Evolutionary conservation across 2,797 vertebrate genomes (phyloP).

Genomic region (Dipus sagitta): DNA sequence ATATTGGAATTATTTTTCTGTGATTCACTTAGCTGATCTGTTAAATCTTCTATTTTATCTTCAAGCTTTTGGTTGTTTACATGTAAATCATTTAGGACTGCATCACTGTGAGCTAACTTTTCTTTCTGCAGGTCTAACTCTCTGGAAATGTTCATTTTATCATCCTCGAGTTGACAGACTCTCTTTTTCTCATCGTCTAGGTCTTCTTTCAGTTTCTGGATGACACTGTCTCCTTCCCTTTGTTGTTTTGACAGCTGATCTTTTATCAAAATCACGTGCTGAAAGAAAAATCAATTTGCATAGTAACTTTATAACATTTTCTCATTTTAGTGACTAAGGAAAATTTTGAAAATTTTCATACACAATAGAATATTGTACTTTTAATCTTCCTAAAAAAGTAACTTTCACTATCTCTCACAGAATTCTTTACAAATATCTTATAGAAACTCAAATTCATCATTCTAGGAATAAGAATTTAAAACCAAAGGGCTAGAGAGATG

Average conservation of each 20-base stretch:
- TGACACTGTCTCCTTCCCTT: slow-evolving; percentile 88
- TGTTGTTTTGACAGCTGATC: slow-evolving; percentile 93
- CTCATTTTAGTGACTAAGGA: slow-evolving; percentile 1
- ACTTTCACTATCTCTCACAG: background rate
- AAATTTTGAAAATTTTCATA: slow-evolving; percentile 53
- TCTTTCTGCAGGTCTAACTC: slow-evolving; percentile 91
- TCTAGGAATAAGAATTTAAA: slow-evolving; percentile 48
- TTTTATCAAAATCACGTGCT: slow-evolving; percentile 96
- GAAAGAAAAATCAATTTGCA: slow-evolving; percentile 79
- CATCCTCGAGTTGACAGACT: slow-evolving; percentile 83
- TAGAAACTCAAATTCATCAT: slow-evolving; percentile 19
- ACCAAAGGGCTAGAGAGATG: background rate
- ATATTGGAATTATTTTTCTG: slow-evolving; percentile 87
- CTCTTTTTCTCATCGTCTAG: slow-evolving; percentile 88
- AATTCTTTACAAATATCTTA: slow-evolving; percentile 47
- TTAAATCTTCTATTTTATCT: slow-evolving; percentile 89
- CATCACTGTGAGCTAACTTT: slow-evolving; percentile 91
- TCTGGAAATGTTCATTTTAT: slow-evolving; percentile 87
- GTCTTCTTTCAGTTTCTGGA: slow-evolving; percentile 88
- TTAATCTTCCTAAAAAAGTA: slow-evolving; percentile 61
- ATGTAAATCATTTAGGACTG: slow-evolving; percentile 92
- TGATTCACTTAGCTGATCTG: slow-evolving; percentile 89
- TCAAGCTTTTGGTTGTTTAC: slow-evolving; percentile 92
- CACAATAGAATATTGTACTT: slow-evolving; percentile 40
- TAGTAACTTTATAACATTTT: slow-evolving; percentile 61